Evolutionary conservation across 2,888 invertebrate genomes (phyloP).

Genomic region (Hecatera dysodea): DNA sequence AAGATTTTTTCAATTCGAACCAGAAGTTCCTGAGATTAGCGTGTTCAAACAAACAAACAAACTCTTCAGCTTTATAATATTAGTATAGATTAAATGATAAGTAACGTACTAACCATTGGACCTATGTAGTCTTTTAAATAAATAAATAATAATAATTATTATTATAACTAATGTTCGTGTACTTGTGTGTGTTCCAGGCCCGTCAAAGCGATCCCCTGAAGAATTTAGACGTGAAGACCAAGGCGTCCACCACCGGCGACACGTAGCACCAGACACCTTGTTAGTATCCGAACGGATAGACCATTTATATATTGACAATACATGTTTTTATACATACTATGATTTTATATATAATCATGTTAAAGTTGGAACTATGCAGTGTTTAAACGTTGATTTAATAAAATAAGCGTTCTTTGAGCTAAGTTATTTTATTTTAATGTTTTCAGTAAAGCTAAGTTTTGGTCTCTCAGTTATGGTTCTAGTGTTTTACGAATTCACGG

Average conservation of each 20-base stretch:
- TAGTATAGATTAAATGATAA: too few species aligned
- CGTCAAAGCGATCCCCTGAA: constrained; percentile 92
- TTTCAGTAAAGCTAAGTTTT: neutral
- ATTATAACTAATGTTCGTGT: neutral
- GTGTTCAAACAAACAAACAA: too few species aligned
- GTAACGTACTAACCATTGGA: too few species aligned
- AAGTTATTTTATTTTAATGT: constrained; percentile 25
- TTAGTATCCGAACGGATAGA: constrained; percentile 77
- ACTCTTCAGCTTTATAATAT: too few species aligned
- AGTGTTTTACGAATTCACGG: neutral
- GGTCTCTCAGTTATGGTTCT: neutral
- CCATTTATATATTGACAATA: constrained; percentile 42
- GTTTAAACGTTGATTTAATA: constrained; percentile 23
- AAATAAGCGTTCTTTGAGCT: constrained; percentile 8
- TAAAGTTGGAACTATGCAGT: constrained; percentile 61
- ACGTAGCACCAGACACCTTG: constrained; percentile 79
- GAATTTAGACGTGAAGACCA: constrained; percentile 92
- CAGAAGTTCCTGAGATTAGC: too few species aligned
- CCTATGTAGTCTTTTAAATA: too few species aligned
- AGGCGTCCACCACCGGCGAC: constrained; percentile 75
- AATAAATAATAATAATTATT: too few species aligned
- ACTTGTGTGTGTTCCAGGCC: constrained; percentile 83
- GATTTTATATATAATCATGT: constrained; percentile 62
- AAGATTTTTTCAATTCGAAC: too few species aligned
- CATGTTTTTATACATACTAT: constrained; percentile 60